phyloP scores from a whole-genome alignment of 2,888 invertebrate species.

The Machimus atricapillus region DNA sequence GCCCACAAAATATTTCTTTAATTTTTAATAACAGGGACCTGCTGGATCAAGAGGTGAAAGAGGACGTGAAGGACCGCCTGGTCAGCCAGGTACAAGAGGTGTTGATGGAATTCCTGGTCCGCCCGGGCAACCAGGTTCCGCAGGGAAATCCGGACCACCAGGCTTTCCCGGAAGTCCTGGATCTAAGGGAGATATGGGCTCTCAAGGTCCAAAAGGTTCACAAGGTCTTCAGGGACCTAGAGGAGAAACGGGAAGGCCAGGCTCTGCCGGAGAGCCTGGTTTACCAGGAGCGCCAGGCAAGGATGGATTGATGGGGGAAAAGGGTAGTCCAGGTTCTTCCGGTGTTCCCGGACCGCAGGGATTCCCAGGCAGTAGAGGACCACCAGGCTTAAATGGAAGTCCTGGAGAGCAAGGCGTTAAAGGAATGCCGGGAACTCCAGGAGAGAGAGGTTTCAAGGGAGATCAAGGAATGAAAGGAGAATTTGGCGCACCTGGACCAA shows the following conservation, averaged over 20 bases:
- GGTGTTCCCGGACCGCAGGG: slow-evolving; percentile 82
- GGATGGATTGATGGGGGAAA: slow-evolving; percentile 82
- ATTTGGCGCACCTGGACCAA: slow-evolving; percentile 73
- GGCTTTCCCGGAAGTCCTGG: slow-evolving; percentile 85
- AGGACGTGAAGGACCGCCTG: slow-evolving; percentile 82
- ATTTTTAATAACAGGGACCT: slow-evolving; percentile 69
- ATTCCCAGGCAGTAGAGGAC: slow-evolving; percentile 81
- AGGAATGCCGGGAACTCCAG: slow-evolving; percentile 77
- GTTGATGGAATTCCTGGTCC: slow-evolving; percentile 80
- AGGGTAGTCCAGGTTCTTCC: slow-evolving; percentile 75
- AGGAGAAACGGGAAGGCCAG: slow-evolving; percentile 82
- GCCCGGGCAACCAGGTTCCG: slow-evolving; percentile 70
- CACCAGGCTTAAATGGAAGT: slow-evolving; percentile 77
- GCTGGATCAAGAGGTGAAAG: slow-evolving; percentile 83
- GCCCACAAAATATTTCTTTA: neutral
- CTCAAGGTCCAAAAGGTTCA: slow-evolving; percentile 78
- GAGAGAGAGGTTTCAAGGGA: slow-evolving; percentile 82
- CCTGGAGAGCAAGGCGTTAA: slow-evolving; percentile 77
- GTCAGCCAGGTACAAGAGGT: slow-evolving; percentile 78
- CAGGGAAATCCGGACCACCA: slow-evolving; percentile 83
- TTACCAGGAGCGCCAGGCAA: slow-evolving; percentile 77
- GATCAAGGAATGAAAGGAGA: slow-evolving; percentile 81
- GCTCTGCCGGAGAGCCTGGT: slow-evolving; percentile 78
- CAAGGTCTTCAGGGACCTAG: slow-evolving; percentile 82
- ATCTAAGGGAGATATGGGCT: slow-evolving; percentile 80